Conservation (phyloP, 2,888 invertebrate species). For the Perizoma flavofasciatum region DNA sequence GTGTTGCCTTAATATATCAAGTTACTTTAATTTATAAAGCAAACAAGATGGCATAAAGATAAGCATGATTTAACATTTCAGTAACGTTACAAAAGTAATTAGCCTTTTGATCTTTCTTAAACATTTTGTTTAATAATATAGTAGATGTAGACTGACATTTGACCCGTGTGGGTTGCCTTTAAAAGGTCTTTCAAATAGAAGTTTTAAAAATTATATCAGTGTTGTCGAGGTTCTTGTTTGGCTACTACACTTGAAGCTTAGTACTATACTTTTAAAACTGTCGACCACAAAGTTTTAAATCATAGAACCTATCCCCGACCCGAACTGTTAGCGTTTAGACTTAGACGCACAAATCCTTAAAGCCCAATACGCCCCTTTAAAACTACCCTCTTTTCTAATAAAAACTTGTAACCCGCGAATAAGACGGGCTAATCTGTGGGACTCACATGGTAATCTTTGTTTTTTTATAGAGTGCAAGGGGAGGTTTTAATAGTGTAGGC, state of each 20-base stretch:
- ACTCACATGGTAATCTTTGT: slow-evolving; percentile 45
- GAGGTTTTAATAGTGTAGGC: neutral
- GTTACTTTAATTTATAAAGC: slow-evolving; percentile 11
- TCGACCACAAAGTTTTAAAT: slow-evolving; percentile 13
- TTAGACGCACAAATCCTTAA: slow-evolving; percentile 21
- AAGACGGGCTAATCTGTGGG: slow-evolving; percentile 45
- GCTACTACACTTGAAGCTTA: too few relatives aligned
- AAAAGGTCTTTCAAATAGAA: too few relatives aligned
- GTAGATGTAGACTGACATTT: neutral
- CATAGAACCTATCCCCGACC: neutral
- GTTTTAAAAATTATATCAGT: too few relatives aligned
- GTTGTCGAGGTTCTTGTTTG: too few relatives aligned
- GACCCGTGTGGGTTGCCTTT: too few relatives aligned
- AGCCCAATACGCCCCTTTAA: slow-evolving; percentile 5
- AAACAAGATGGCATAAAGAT: neutral
- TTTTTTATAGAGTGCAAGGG: slow-evolving; percentile 17
- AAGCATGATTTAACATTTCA: slow-evolving; percentile 9
- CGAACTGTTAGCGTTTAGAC: slow-evolving; percentile 28
- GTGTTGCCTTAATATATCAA: slow-evolving; percentile 19
- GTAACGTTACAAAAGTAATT: slow-evolving; percentile 6
- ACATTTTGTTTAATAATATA: neutral
- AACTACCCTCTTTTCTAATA: slow-evolving; percentile 6
- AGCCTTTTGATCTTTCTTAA: slow-evolving; percentile 3
- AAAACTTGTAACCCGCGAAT: too few relatives aligned
- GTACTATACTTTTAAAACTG: slow-evolving; percentile 4